Conservation (phyloP, 2,888 invertebrate genomes). For the Agriotes lineatus region DNA sequence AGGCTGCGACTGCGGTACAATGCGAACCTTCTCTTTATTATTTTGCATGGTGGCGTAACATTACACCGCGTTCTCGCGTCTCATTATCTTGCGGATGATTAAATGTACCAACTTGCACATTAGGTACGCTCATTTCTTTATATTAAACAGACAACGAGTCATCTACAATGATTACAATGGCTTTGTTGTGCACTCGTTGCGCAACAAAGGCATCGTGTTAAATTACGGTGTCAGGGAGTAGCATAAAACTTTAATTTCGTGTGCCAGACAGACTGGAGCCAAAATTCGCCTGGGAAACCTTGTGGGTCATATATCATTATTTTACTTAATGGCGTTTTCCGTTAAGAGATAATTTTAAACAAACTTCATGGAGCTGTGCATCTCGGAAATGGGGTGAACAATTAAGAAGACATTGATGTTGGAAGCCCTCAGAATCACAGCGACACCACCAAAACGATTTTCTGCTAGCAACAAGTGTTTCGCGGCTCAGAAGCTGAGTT, state of each 20-base stretch:
- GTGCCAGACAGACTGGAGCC: too few relatives aligned
- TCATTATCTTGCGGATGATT: conserved; percentile 6
- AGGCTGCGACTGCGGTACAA: not conserved
- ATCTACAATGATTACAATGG: not conserved
- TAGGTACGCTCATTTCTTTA: conserved; percentile 9
- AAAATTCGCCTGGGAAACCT: too few relatives aligned
- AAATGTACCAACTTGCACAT: conserved; percentile 15
- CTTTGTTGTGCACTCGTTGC: not conserved
- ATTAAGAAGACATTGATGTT: too few relatives aligned
- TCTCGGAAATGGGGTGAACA: too few relatives aligned
- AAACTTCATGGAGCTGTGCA: too few relatives aligned
- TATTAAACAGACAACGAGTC: conserved; percentile 13
- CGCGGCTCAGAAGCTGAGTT: not conserved
- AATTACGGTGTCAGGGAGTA: too few relatives aligned
- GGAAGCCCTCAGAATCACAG: not conserved
- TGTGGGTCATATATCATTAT: too few relatives aligned
- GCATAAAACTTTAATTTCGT: too few relatives aligned
- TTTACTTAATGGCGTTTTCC: too few relatives aligned
- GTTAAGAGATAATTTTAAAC: too few relatives aligned
- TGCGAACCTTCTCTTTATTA: not conserved
- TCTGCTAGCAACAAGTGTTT: conserved; percentile 11
- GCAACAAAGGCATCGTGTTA: not conserved
- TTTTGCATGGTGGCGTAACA: not conserved
- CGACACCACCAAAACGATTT: not conserved
- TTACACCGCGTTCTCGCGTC: not conserved